A percentile compares a stretch with the other conserved stretches of the same genome.
Conservation (phyloP, 2,113 vertebrate species). For the Tapirus terrestris region DNA sequence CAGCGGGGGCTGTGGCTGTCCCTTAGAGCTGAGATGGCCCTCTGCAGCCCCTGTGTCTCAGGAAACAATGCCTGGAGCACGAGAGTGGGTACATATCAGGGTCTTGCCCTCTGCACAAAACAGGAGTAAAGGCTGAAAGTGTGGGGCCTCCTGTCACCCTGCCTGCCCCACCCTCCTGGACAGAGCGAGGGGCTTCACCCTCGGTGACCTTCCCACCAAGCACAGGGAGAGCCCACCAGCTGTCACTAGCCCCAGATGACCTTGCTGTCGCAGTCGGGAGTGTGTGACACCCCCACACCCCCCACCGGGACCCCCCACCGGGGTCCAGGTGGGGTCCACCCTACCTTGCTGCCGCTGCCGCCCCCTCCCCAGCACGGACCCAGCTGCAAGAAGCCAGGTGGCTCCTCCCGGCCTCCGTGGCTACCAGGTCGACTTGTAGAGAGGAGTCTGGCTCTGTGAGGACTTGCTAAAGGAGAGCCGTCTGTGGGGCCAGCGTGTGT, state of each 20-base stretch:
- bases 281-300: background rate
- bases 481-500: rapidly evolving
- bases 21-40: background rate
- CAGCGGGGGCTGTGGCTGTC: too few species aligned
- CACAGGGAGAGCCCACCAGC: background rate
- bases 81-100: rapidly evolving
- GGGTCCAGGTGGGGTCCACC: background rate
- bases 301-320: background rate
- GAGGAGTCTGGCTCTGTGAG: background rate
- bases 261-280: background rate
- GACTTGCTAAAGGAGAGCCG: background rate
- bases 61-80: background rate
- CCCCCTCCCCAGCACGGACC: background rate
- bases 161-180: background rate
- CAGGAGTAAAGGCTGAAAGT: background rate
- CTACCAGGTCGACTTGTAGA: background rate
- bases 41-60: background rate
- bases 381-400: background rate
- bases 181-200: background rate
- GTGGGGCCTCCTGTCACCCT: too few species aligned
- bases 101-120: background rate
- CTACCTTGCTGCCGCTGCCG: too few species aligned
- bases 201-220: background rate
- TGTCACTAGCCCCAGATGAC: background rate
- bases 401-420: background rate